Conservation (phyloP, 2,113 vertebrate genomes). For the Bombycilla garrulus region DNA sequence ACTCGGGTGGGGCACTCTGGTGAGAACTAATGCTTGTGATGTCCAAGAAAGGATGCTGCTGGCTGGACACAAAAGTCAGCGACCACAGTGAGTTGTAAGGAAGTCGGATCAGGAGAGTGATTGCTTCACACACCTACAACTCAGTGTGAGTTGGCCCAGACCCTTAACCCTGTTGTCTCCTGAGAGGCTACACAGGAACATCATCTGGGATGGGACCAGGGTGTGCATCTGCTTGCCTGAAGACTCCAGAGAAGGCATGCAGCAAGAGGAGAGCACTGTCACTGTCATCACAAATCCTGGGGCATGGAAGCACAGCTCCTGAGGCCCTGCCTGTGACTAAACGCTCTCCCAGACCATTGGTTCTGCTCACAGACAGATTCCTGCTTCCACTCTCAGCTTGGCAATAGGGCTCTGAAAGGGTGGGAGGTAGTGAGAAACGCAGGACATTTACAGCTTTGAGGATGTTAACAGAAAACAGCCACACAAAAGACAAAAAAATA, state of each 20-base stretch:
- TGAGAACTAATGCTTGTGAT: not conserved
- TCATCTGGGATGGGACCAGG: not conserved
- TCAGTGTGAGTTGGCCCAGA: not conserved
- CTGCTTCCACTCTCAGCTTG: not conserved
- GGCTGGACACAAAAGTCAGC: not conserved
- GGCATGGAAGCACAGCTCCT: not conserved
- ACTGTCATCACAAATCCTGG: not conserved
- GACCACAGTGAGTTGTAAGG: not conserved
- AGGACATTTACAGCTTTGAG: not conserved
- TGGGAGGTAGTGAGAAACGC: not conserved
- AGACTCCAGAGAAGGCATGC: not conserved
- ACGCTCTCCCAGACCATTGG: rapidly evolving
- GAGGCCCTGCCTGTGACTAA: not conserved
- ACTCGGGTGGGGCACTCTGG: not conserved
- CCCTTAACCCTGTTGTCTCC: not conserved
- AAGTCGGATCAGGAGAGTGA: not conserved
- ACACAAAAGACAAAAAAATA: not conserved
- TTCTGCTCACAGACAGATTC: not conserved
- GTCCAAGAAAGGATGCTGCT: not conserved
- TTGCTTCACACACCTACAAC: not conserved
- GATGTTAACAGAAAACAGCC: not conserved
- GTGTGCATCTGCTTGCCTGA: not conserved
- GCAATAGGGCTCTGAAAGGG: not conserved
- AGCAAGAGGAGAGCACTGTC: not conserved
- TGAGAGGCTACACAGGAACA: not conserved